A percentile compares a stretch with the other conserved stretches of the same genome.
These are phyloP conservation scores for Oreohelix idahoensis DNA, from an alignment of 1,140 invertebrate species.

Conservation along the genomic window DNA sequence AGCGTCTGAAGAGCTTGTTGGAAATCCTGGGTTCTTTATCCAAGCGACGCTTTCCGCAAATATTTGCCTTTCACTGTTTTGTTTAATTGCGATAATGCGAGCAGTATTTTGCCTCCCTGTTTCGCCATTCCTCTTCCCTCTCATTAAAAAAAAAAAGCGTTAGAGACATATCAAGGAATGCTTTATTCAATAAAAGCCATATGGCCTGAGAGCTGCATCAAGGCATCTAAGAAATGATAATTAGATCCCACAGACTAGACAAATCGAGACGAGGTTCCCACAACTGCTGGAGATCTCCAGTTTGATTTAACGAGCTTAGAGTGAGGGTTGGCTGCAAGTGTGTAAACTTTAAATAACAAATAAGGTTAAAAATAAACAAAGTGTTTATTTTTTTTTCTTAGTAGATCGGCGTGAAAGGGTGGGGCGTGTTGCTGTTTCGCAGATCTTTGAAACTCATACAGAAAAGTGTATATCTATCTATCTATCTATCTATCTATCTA, in stretches of 20 bases:
- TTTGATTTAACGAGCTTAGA: no score
- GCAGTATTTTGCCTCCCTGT: background rate
- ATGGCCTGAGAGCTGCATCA: background rate
- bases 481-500: constrained; percentile 15
- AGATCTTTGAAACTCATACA: no score
- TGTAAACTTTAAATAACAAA: background rate
- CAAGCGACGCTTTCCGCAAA: background rate
- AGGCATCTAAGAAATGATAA: background rate
- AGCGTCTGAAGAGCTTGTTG: background rate
- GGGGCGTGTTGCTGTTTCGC: no score
- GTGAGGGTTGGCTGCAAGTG: background rate
- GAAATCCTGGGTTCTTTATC: background rate
- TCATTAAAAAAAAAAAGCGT: no score
- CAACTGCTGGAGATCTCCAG: background rate
- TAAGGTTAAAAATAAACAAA: no score
- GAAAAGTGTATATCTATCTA: no score
- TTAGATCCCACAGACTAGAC: background rate
- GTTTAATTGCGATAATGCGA: background rate
- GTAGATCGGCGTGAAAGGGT: no score
- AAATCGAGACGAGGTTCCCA: background rate
- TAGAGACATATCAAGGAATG: no score
- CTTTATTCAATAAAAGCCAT: background rate
- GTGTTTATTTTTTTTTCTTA: no score
- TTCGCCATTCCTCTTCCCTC: background rate
- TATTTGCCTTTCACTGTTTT: background rate